Evolutionary conservation across 2,888 invertebrate genomes (phyloP), one percentile per base, ranked within the genome.

Genomic region (Tenthredo scrophulariae): DNA sequence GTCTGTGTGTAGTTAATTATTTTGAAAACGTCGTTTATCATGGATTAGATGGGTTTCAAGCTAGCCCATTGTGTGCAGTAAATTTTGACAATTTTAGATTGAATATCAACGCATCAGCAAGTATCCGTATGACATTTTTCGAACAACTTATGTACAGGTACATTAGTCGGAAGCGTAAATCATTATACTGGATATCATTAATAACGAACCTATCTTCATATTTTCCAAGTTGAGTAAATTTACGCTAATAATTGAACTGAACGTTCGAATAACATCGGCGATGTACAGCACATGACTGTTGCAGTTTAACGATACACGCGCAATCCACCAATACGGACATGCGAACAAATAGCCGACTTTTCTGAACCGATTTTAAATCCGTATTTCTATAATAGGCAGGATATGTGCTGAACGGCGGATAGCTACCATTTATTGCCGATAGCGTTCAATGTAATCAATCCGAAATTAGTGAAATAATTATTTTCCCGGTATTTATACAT

Each of bases 111-210:
- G 70, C 70, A 70, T 70, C 6, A 37, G 37, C 70, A 9, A 37
- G 18, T 18, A 70, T 70, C 37, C 9, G 70, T 70, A 70, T 70
- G 37, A 70, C n/a, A 70, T 37, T 70, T 37, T 33, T 37, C 33
- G 37, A 37, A 70, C 33, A 10, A 70, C 37, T 70, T 70, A n/a
- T n/a, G 37, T 37, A 33, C 33, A 6, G n/a, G n/a, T 18, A 7
- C 37, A 33, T 6, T 37, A 70, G 33, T 37, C 70, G 33, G n/a
- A 9, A 37, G 37, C 29, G 33, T 77, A 13, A 54, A 54, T 50
- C n/a, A 77, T 77, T 77, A 29, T 9, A n/a, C n/a, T 33, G 33
- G 15, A n/a, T n/a, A 33, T 79, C 37, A 54, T 79, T 33, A 79
- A 79, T 54, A 54, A 50, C 54, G 33, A n/a, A 13, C 4, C 18